Base-by-base conservation (phyloP, 1,140 invertebrate genomes). In the Drosophila obscura region DNA sequence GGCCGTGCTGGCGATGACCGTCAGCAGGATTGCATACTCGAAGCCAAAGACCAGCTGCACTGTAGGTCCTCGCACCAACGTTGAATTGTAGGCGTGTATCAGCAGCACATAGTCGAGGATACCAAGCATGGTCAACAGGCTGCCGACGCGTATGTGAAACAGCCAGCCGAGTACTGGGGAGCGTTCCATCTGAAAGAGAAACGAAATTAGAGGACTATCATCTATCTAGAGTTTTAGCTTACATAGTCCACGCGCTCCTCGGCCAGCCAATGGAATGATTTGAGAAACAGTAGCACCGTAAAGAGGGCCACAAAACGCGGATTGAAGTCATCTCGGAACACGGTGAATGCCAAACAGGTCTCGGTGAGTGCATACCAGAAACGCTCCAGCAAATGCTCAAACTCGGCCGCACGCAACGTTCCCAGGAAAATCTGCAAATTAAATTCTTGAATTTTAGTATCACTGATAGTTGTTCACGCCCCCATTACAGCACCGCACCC, bases 321-420 rank as follows among this genome's bases (percentile, higher is more conserved):
- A 93, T 98, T 99, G 91, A 99, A 99, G 91, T 99, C 99, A 94
- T 99, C 99, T 87, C 98, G 94, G 92, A 99, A 99, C 3, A 99
- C 98, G 56, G 99, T 99, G 90, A 99, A 99, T 24, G 98, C 98
- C 76, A 99, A 93, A 93, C 98, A 99, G 2, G 99, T 99, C 93
- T 99, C 99, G 9, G 99, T 99, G 26, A 99, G 96, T 5, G 98
- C 98, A 94, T 99, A 99, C 98, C 99, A 99, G 5, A 98, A 98
- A 76, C 98, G 94, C 92, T 99, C 99, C 82, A 99, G 96, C 60
- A 99, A 94, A 94, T 99, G 98, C 97, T 99, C 99, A 92, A 99
- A 96, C 94, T 99, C 99, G 48, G 99, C 97, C 61, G 98, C 96
- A 83, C 99, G 94, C 53, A 99, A 93, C 89, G 98, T 97, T 50